These are phyloP conservation scores for Sarcophaga caerulescens DNA, from an alignment of 2,888 invertebrate species.

Conservation along the genomic window DNA sequence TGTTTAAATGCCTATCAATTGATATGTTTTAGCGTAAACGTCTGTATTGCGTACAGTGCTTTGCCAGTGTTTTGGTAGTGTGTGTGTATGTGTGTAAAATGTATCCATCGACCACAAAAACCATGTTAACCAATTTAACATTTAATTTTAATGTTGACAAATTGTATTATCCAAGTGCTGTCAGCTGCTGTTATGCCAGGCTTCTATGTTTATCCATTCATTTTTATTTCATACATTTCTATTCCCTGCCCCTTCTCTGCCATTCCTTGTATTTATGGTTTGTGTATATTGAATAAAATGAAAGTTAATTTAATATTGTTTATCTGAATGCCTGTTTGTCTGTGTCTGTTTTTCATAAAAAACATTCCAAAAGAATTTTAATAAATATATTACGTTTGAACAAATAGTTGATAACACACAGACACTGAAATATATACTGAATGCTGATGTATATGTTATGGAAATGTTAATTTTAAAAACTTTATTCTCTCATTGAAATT, in stretches of 20 bases:
- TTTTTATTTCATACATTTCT: not conserved
- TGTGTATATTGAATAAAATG: slow-evolving; percentile 31
- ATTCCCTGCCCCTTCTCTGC: too few relatives aligned
- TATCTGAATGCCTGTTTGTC: not conserved
- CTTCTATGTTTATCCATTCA: slow-evolving; percentile 28
- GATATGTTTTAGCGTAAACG: not conserved
- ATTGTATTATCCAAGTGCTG: slow-evolving; percentile 66
- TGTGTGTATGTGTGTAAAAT: slow-evolving; percentile 39
- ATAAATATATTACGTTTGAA: slow-evolving; percentile 18
- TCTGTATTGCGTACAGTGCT: not conserved
- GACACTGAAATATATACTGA: too few relatives aligned
- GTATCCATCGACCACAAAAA: slow-evolving; percentile 62
- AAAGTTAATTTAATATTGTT: slow-evolving; percentile 39
- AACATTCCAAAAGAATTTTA: not conserved
- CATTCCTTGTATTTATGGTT: not conserved
- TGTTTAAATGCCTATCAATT: not conserved
- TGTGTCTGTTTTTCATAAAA: not conserved
- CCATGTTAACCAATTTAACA: slow-evolving; percentile 67
- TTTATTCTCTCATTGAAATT: not conserved
- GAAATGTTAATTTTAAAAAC: slow-evolving; percentile 15
- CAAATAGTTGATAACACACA: not conserved
- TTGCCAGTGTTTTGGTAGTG: not conserved
- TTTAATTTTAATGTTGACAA: slow-evolving; percentile 67
- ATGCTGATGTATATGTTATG: not conserved
- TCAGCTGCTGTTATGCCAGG: slow-evolving; percentile 60